phyloP scores from a whole-genome alignment of 2,797 vertebrate genomes.

The Alca torda region DNA sequence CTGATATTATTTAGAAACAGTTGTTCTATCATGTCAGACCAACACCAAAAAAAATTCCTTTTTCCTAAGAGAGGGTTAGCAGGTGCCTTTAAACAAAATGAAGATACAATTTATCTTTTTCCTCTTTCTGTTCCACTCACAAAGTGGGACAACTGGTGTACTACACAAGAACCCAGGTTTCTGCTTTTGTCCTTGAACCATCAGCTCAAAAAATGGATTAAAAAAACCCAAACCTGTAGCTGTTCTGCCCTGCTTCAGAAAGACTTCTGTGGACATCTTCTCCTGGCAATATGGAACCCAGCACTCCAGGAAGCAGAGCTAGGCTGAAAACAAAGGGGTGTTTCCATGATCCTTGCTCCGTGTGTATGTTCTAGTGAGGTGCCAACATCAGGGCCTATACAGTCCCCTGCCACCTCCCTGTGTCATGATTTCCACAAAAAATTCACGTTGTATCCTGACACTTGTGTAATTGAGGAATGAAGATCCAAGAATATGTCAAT shows the following conservation, averaged over 20 bases:
- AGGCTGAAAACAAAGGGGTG: neutral
- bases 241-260: neutral
- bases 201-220: neutral
- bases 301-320: neutral
- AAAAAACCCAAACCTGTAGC: neutral
- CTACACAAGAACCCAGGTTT: neutral
- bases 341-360: neutral
- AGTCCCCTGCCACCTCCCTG: neutral
- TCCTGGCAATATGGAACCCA: neutral
- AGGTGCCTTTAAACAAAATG: neutral
- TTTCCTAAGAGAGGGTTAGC: neutral
- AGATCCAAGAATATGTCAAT: neutral
- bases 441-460: neutral
- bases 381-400: neutral
- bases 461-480: neutral
- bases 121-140: neutral
- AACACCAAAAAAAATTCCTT: neutral
- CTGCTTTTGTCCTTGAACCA: neutral
- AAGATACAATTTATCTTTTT: neutral
- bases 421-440: neutral
- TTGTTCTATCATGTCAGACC: neutral
- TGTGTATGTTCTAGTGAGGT: neutral
- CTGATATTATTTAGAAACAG: neutral
- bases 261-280: neutral
- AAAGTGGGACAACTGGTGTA: neutral